Conservation (phyloP, 2,888 invertebrate genomes). For the Ormia ochracea region DNA sequence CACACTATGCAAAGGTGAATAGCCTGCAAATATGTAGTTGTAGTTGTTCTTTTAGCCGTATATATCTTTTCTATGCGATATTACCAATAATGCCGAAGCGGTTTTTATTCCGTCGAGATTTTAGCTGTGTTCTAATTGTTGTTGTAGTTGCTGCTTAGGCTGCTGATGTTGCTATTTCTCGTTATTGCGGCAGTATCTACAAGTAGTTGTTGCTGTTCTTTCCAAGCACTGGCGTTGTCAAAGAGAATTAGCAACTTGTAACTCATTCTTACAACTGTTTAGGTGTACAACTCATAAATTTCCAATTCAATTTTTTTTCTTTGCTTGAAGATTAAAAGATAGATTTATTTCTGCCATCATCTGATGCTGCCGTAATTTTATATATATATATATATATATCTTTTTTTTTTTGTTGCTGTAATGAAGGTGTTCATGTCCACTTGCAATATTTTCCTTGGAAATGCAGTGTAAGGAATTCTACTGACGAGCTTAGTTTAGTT, state of each 20-base stretch:
- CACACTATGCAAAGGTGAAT: slow-evolving; percentile 72
- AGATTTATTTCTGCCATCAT: slow-evolving; percentile 33
- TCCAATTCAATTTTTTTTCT: slow-evolving; percentile 7
- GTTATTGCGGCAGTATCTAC: slow-evolving; percentile 40
- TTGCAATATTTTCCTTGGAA: slow-evolving; percentile 44
- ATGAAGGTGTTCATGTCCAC: slow-evolving; percentile 53
- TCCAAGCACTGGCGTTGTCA: slow-evolving; percentile 44
- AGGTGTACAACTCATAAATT: slow-evolving; percentile 1
- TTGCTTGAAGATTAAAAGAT: slow-evolving; percentile 12
- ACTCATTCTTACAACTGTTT: slow-evolving; percentile 24
- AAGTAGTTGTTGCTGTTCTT: slow-evolving; percentile 4
- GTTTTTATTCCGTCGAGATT: slow-evolving; percentile 50
- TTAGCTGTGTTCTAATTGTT: slow-evolving; percentile 38
- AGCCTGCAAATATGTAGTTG: slow-evolving; percentile 69
- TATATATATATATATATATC: too few relatives aligned
- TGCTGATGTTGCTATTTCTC: slow-evolving; percentile 40
- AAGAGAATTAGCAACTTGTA: slow-evolving; percentile 50
- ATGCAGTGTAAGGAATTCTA: not conserved
- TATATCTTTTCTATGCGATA: slow-evolving; percentile 17
- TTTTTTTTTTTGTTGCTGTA: not conserved
- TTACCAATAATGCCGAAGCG: slow-evolving; percentile 65
- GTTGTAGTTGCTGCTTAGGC: slow-evolving; percentile 19
- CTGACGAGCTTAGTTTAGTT: not conserved
- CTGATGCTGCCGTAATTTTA: not conserved
- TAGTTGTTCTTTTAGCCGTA: slow-evolving; percentile 28